Evolutionary conservation across 2,797 vertebrate species (phyloP), one percentile per base, ranked within the genome.

Genomic region (Cynopterus sphinx): DNA sequence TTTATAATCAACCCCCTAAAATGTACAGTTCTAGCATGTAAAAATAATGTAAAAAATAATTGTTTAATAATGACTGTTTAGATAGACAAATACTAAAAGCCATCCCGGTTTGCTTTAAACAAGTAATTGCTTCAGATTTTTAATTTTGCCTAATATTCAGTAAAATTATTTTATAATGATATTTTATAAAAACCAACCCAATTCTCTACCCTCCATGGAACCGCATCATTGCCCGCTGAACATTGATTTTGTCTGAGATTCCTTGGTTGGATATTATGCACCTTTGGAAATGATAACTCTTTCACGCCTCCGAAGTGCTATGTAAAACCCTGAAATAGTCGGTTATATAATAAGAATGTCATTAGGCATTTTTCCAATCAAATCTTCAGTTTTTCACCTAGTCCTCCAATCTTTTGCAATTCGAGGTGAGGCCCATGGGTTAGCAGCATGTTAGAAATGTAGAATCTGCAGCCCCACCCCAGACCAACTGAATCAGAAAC

Each of bases 291-390:
- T 39, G 39, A 36, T 11, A 63, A 68, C 51, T 87, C 77, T 65
- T 63, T 43, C 9, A 57, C 0, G 6, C 43, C 79, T 78, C 53
- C 65, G 33, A 51, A 67, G 63, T 81, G 63, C 70, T 78, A 28
- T 46, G 65, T 5, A 75, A 94, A 94, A 68, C 49, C 51, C 89
- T 61, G 11, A 96, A 97, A 88, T 74, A 85, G n/a, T 90, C 51
- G 43, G 71, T 94, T 84, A 83, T 12, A 82, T 89, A 95, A 75
- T 74, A 73, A 95, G 63, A 89, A 78, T 53, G 65, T 65, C 89
- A 94, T 91, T 94, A 74, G 70, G 39, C 36, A 41, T 57, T 73
- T 93, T 95, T 90, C 16, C 31, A 88, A 75, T 89, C 67, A 91
- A 85, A 90, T 67, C 21, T 65, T 84, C 43, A 46, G 16, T 22